Conservation (phyloP, 2,113 vertebrate species). For the Helogale parvula region DNA sequence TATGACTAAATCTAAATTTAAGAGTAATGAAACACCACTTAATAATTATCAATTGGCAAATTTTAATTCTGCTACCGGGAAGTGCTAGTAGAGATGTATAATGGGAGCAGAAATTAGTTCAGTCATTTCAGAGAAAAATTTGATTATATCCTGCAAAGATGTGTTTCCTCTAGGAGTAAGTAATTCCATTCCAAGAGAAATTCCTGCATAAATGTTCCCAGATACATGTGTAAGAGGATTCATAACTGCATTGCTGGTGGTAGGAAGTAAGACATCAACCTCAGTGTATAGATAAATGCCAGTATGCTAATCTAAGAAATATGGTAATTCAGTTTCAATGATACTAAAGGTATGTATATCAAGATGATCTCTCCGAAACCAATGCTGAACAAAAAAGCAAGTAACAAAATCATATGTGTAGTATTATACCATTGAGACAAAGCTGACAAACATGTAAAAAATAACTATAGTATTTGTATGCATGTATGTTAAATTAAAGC, state of each 20-base stretch:
- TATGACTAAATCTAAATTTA: slow-evolving; percentile 3
- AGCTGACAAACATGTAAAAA: slow-evolving; percentile 1
- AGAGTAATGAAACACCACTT: not conserved
- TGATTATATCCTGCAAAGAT: not conserved
- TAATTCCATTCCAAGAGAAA: not conserved
- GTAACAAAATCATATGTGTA: not conserved
- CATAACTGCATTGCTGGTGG: not conserved
- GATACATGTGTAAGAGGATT: not conserved
- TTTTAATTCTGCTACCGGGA: not conserved
- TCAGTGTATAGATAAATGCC: not conserved
- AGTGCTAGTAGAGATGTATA: not conserved
- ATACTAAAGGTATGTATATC: not conserved
- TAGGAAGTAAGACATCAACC: not conserved
- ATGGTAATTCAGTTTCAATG: not conserved
- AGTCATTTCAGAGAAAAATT: not conserved
- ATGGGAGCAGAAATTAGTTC: not conserved
- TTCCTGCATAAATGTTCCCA: not conserved
- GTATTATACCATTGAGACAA: not conserved
- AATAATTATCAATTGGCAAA: not conserved
- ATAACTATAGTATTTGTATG: not conserved
- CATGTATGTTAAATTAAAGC: not conserved
- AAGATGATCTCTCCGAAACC: not conserved
- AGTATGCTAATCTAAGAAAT: not conserved
- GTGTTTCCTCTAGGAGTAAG: not conserved
- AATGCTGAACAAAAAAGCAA: not conserved